phyloP scores from a whole-genome alignment of 2,888 invertebrate genomes.

The Athalia circularis region DNA sequence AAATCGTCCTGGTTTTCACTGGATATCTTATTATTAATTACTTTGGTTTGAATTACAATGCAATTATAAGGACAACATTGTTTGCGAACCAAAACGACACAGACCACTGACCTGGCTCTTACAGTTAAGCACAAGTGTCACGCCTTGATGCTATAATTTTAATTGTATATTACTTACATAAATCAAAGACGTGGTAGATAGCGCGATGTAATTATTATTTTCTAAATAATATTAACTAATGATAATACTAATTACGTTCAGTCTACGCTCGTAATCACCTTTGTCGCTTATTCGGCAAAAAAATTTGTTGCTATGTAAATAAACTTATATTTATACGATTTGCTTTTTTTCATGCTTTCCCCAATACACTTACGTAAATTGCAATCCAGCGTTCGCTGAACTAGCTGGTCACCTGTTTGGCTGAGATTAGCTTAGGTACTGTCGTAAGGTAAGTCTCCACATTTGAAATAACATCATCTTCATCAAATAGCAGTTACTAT shows the following conservation, averaged over 20 bases:
- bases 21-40: conserved; percentile 10
- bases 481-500: no score
- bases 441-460: no score
- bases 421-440: no score
- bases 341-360: background rate
- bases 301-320: conserved; percentile 73
- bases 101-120: conserved; percentile 34
- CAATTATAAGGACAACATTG: conserved; percentile 11
- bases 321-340: conserved; percentile 73
- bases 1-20: conserved; percentile 3
- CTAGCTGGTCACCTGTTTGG: no score
- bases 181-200: conserved; percentile 32
- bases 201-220: conserved; percentile 48
- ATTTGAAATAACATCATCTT: no score
- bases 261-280: conserved; percentile 68
- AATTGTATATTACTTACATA: conserved; percentile 42
- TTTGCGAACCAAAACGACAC: conserved; percentile 38
- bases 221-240: conserved; percentile 31
- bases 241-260: conserved; percentile 61
- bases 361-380: background rate
- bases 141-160: conserved; percentile 33
- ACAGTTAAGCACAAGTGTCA: conserved; percentile 31
- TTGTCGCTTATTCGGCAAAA: conserved; percentile 67
- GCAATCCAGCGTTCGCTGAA: no score
- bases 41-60: conserved; percentile 8